These are phyloP conservation scores for Bergia sp. DNA, from an alignment of 92 coral and sea anemone genomes.

Conservation along the genomic window DNA sequence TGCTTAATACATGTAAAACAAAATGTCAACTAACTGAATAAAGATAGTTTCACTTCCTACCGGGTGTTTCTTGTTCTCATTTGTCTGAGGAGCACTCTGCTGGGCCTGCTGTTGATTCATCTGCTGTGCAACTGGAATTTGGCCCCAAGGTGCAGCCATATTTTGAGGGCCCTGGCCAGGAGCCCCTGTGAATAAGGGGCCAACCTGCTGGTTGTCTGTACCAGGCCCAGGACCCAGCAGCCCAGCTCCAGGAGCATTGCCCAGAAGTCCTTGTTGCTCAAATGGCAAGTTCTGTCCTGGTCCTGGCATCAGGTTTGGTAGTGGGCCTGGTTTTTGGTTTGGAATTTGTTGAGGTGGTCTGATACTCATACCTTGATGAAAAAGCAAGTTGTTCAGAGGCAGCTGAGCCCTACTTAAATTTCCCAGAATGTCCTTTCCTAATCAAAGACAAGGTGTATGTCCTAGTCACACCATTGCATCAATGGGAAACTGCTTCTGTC, in stretches of 20 bases:
- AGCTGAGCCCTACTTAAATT: no score
- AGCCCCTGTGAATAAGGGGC: slow-evolving; percentile 9
- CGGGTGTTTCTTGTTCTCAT: slow-evolving; percentile 35
- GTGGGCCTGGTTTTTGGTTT: slow-evolving; percentile 23
- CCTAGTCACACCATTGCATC: no score
- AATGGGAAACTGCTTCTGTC: no score
- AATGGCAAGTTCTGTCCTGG: slow-evolving; percentile 22
- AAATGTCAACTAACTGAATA: no score
- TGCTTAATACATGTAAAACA: no score
- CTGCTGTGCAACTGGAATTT: slow-evolving; percentile 1
- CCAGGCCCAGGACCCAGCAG: slow-evolving; percentile 13
- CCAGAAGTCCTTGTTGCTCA: slow-evolving; percentile 35
- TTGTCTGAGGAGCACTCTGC: slow-evolving; percentile 19
- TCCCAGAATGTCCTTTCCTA: no score
- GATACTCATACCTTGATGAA: slow-evolving; percentile 19
- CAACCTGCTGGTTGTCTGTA: slow-evolving; percentile 31
- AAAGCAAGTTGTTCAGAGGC: not conserved
- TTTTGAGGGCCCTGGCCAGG: slow-evolving; percentile 40
- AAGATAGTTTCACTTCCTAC: not conserved
- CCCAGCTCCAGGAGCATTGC: slow-evolving; percentile 1
- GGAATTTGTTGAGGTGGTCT: slow-evolving; percentile 27
- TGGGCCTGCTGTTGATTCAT: slow-evolving; percentile 1
- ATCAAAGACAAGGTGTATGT: no score
- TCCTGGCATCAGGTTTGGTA: not conserved
- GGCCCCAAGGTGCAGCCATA: slow-evolving; percentile 14